Percentiles rank a stretch among this genome's conserved stretches.
phyloP scores from a whole-genome alignment of 1,140 invertebrate genomes.

The Adoxophyes honmai region DNA sequence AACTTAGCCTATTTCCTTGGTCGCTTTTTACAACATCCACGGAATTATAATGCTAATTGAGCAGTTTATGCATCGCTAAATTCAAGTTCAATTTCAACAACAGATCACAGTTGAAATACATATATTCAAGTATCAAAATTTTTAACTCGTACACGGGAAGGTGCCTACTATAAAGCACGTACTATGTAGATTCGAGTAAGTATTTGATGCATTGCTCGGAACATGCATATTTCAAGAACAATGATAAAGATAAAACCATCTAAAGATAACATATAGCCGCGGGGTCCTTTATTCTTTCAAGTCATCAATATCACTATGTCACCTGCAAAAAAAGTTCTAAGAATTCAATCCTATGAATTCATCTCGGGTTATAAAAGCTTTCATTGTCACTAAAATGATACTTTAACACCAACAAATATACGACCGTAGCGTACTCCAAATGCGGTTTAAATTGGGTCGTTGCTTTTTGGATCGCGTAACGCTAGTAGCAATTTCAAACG shows the following conservation, averaged over 20 bases:
- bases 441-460: not conserved
- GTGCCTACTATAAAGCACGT: constrained; percentile 4
- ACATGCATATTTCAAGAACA: constrained; percentile 15
- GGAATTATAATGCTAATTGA: too few relatives aligned
- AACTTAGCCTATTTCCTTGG: too few relatives aligned
- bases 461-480: constrained; percentile 24
- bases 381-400: constrained; percentile 5
- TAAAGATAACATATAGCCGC: constrained; percentile 4
- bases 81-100: too few relatives aligned
- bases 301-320: constrained; percentile 7
- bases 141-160: not conserved
- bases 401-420: constrained; percentile 1
- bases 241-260: constrained; percentile 16
- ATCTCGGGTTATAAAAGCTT: constrained; percentile 7
- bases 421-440: not conserved
- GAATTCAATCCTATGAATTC: constrained; percentile 1
- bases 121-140: constrained; percentile 8
- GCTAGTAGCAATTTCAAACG: constrained; percentile 23
- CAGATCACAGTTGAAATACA: too few relatives aligned
- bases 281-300: not conserved
- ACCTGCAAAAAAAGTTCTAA: constrained; percentile 12
- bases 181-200: constrained; percentile 14
- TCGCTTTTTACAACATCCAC: too few relatives aligned
- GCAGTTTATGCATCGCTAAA: too few relatives aligned
- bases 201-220: constrained; percentile 10